Percentiles rank a stretch among this genome's conserved stretches.
These are phyloP conservation scores for Siphonodentalium dalli DNA, from an alignment of 2,888 invertebrate species.

Conservation along the genomic window DNA sequence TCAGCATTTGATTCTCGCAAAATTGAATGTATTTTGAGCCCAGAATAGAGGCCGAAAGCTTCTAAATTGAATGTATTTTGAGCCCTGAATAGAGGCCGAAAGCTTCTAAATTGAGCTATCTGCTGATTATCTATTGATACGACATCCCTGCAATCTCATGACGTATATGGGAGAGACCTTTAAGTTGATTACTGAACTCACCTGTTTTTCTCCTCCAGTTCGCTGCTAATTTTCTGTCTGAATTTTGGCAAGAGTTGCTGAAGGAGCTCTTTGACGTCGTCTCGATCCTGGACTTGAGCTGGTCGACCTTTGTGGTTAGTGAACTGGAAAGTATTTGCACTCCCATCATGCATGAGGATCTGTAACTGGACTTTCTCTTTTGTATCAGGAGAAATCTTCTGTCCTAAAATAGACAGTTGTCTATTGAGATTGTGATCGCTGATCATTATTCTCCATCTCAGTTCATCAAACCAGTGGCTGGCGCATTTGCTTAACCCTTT, in stretches of 20 bases:
- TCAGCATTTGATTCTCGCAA: too few relatives aligned
- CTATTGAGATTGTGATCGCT: neutral
- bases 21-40: too few relatives aligned
- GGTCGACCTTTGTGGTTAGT: conserved; percentile 84
- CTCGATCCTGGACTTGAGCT: conserved; percentile 86
- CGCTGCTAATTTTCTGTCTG: conserved; percentile 87
- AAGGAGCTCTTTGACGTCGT: conserved; percentile 89
- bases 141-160: too few relatives aligned
- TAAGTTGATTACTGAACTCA: conserved; percentile 67
- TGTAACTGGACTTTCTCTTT: conserved; percentile 98
- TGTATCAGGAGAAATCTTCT: conserved; percentile 93
- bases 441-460: too few relatives aligned
- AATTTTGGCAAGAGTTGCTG: conserved; percentile 92
- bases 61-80: too few relatives aligned
- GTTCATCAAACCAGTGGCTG: too few relatives aligned
- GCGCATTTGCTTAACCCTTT: too few relatives aligned
- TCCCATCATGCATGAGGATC: conserved; percentile 91
- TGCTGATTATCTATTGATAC: too few relatives aligned
- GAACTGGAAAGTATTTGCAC: conserved; percentile 97
- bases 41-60: too few relatives aligned
- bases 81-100: too few relatives aligned
- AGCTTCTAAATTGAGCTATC: too few relatives aligned
- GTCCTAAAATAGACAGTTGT: conserved; percentile 70
- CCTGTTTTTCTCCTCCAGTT: conserved; percentile 84
- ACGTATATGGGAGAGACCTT: too few relatives aligned